Evolutionary conservation across 1,140 invertebrate genomes (phyloP).

Genomic region (Zaprionus ghesquierei): DNA sequence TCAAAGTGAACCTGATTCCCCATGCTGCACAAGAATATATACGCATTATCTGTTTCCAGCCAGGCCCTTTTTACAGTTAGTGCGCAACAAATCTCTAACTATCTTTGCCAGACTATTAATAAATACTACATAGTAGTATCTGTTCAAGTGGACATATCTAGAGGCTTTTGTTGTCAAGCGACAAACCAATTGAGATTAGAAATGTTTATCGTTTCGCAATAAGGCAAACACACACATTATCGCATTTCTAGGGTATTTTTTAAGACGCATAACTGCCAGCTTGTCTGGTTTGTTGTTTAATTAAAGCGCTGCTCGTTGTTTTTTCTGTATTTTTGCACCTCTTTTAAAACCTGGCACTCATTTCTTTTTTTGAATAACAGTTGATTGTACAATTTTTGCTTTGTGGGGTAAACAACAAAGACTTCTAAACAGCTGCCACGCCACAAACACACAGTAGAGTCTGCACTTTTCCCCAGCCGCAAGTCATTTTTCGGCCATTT

Average conservation of each 20-base stretch:
- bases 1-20: background rate
- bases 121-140: background rate
- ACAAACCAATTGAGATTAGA: background rate
- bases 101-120: background rate
- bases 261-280: slow-evolving; percentile 7
- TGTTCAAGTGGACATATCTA: background rate
- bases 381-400: slow-evolving; percentile 30
- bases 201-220: slow-evolving; percentile 9
- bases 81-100: background rate
- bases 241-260: background rate
- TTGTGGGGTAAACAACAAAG: slow-evolving; percentile 3
- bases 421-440: slow-evolving; percentile 12
- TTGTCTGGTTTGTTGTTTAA: slow-evolving; percentile 4
- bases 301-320: slow-evolving; percentile 13
- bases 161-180: background rate
- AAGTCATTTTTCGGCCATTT: slow-evolving; percentile 6
- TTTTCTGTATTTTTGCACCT: slow-evolving; percentile 17
- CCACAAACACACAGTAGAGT: no score
- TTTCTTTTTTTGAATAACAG: slow-evolving; percentile 27
- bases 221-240: background rate
- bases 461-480: slow-evolving; percentile 12
- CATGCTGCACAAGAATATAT: background rate
- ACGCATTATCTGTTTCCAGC: background rate
- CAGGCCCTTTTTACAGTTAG: background rate
- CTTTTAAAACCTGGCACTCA: slow-evolving; percentile 6